phyloP scores from a whole-genome alignment of 2,797 vertebrate species.

The Coracias cyanogaster region DNA sequence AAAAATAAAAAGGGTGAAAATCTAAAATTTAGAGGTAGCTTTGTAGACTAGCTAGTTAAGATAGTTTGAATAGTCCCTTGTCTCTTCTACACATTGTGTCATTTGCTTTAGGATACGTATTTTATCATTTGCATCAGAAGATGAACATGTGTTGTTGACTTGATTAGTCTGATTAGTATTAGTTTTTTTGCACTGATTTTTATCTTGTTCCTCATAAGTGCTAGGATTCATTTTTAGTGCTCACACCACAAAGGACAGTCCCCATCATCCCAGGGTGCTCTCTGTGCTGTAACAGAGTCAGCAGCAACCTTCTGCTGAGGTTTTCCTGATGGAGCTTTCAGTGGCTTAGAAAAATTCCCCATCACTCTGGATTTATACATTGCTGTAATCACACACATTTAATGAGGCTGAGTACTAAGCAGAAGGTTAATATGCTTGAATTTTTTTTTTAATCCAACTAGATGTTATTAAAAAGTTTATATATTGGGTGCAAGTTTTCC shows the following conservation, averaged over 20 bases:
- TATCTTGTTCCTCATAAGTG: neutral
- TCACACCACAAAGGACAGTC: neutral
- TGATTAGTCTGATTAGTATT: conserved; percentile 5
- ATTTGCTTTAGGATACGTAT: neutral
- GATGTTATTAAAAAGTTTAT: neutral
- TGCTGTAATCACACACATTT: neutral
- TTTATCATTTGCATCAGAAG: neutral
- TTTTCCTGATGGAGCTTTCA: neutral
- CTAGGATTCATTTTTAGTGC: neutral
- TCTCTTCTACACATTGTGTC: neutral
- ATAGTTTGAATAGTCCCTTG: neutral
- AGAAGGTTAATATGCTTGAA: neutral
- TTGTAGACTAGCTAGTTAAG: neutral
- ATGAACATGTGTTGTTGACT: neutral
- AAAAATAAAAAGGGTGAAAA: neutral
- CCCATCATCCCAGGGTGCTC: neutral
- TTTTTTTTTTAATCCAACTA: neutral
- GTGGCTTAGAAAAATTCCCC: neutral
- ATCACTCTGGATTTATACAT: neutral
- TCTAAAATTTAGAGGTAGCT: neutral
- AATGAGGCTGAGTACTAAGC: neutral
- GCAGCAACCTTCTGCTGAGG: neutral
- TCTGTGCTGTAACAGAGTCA: neutral
- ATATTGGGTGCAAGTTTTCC: neutral
- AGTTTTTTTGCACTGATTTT: neutral